These are phyloP conservation scores for Linyphia triangularis DNA, from an alignment of 2,888 invertebrate genomes.

Conservation along the genomic window DNA sequence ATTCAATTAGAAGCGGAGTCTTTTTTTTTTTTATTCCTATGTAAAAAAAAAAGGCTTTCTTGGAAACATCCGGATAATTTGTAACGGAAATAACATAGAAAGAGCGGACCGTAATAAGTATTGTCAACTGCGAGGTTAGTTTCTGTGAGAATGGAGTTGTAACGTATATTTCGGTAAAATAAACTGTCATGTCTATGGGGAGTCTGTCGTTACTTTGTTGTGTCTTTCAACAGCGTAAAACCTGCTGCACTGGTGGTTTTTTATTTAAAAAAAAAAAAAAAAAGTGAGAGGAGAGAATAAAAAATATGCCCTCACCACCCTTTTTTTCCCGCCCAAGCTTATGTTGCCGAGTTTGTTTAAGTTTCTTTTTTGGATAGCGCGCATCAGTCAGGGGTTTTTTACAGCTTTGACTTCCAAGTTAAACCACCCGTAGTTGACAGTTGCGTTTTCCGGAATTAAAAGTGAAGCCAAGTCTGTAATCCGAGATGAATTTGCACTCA, in stretches of 20 bases:
- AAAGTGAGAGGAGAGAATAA: background rate
- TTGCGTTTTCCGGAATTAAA: background rate
- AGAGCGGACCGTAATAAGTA: constrained; percentile 28
- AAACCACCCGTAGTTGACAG: constrained; percentile 3
- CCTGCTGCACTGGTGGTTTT: background rate
- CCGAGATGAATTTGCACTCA: background rate
- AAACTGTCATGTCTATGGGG: background rate
- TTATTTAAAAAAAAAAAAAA: background rate
- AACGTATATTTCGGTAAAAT: background rate
- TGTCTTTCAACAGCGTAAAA: constrained; percentile 10
- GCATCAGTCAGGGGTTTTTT: background rate
- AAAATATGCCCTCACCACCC: background rate
- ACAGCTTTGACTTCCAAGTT: background rate
- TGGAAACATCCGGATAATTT: constrained; percentile 12
- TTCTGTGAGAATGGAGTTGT: background rate
- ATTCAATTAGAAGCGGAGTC: background rate
- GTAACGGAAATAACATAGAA: constrained; percentile 29
- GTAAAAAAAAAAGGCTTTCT: background rate
- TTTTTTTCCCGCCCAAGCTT: background rate
- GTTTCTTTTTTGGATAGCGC: background rate
- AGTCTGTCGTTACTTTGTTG: background rate
- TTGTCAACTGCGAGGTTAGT: constrained; percentile 26
- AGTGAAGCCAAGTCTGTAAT: background rate
- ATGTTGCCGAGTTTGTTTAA: background rate
- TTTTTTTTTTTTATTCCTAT: background rate